Evolutionary conservation across 2,797 vertebrate genomes (phyloP).

Genomic region (Rhadinocentrus ornatus): DNA sequence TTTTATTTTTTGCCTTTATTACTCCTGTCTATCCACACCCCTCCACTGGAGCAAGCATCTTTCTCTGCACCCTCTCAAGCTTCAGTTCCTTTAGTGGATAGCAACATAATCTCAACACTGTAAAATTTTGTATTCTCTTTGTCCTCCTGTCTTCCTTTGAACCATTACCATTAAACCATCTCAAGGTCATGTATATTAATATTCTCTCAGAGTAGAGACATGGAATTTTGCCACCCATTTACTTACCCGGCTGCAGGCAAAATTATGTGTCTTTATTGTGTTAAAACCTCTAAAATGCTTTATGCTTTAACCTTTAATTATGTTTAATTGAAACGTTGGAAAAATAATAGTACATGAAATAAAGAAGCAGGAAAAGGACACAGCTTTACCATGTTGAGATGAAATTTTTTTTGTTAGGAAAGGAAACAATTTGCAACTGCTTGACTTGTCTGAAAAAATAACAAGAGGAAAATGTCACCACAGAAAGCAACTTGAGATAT

Average conservation of each 20-base stretch:
- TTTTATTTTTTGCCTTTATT: background rate
- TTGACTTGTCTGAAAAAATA: conserved; percentile 59
- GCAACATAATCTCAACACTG: conserved; percentile 58
- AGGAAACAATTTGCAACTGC: conserved; percentile 61
- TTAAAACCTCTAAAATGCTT: conserved; percentile 19
- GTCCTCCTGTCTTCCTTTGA: conserved; percentile 32
- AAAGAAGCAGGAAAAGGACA: conserved; percentile 36
- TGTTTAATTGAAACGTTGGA: background rate
- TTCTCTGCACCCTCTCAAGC: conserved; percentile 42
- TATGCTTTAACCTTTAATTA: conserved; percentile 15
- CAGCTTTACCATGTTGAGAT: conserved; percentile 51
- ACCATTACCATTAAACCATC: conserved; percentile 2
- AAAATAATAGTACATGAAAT: background rate
- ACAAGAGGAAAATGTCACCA: conserved; percentile 56
- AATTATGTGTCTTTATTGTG: conserved; percentile 23
- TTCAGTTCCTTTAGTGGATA: conserved; percentile 41
- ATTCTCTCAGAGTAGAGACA: conserved; percentile 6
- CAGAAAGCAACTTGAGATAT: conserved; percentile 14
- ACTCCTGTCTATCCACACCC: conserved; percentile 19
- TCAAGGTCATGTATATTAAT: conserved; percentile 19
- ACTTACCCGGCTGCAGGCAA: conserved; percentile 13
- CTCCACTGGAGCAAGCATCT: conserved; percentile 56
- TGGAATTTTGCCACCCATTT: conserved; percentile 26
- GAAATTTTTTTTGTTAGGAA: conserved; percentile 49
- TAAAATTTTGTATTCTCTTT: conserved; percentile 43